phyloP scores from a whole-genome alignment of 2,113 vertebrate species.

The Taxidea taxus region DNA sequence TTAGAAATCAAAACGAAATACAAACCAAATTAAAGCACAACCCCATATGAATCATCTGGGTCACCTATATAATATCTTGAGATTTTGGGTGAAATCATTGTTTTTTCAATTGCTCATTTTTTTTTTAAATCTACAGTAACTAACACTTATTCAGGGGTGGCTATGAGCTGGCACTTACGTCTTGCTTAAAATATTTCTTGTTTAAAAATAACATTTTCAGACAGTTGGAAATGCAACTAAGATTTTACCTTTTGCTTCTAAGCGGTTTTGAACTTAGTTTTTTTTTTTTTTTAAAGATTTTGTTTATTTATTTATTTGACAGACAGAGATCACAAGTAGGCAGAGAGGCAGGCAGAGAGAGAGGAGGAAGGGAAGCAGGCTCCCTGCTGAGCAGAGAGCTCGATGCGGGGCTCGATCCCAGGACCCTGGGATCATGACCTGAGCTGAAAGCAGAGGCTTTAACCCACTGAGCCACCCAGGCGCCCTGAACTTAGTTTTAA shows the following conservation, averaged over 20 bases:
- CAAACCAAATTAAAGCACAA: background rate
- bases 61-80: background rate
- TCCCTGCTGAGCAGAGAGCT: too few relatives aligned
- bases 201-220: constrained; percentile 44
- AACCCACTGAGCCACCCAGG: too few relatives aligned
- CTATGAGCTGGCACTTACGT: background rate
- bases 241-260: constrained; percentile 16
- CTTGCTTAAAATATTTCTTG: background rate
- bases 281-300: too few relatives aligned
- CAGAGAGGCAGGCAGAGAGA: too few relatives aligned
- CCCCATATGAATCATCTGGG: background rate
- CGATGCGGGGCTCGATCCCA: too few relatives aligned
- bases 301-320: too few relatives aligned
- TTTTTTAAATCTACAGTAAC: background rate
- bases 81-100: background rate
- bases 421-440: too few relatives aligned
- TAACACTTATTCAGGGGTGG: background rate
- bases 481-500: constrained; percentile 42
- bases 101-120: background rate
- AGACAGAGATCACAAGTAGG: too few relatives aligned
- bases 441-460: too few relatives aligned
- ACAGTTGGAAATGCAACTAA: constrained; percentile 23
- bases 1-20: constrained; percentile 19
- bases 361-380: too few relatives aligned
- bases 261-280: constrained; percentile 46